Percentiles rank a stretch among this genome's conserved stretches.
Conservation (phyloP, 2,888 invertebrate species). For the Drosophila subsilvestris region DNA sequence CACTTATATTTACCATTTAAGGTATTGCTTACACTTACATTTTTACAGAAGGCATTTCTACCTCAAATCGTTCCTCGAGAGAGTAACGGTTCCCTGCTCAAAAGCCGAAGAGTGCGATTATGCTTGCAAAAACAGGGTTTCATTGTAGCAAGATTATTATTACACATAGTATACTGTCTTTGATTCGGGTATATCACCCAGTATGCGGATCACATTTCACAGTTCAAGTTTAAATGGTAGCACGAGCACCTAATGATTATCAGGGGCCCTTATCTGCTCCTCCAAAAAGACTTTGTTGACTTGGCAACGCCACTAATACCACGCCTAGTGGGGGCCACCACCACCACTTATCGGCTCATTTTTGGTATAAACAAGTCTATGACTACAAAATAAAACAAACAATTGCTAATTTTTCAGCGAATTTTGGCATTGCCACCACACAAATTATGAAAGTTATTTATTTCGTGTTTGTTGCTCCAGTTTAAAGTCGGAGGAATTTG, state of each 20-base stretch:
- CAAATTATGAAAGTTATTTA: constrained; percentile 36
- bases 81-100: no score
- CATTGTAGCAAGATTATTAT: no score
- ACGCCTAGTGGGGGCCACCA: not conserved
- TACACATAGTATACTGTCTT: no score
- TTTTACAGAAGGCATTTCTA: no score
- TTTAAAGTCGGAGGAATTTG: constrained; percentile 9
- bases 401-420: not conserved
- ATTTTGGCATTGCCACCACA: constrained; percentile 5
- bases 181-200: no score
- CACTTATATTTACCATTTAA: no score
- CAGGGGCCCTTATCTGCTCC: constrained; percentile 18
- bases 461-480: constrained; percentile 16
- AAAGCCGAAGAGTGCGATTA: no score
- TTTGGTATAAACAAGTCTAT: constrained; percentile 8
- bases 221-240: constrained; percentile 27
- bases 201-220: constrained; percentile 3
- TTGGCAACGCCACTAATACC: constrained; percentile 15
- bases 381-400: not conserved
- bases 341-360: not conserved
- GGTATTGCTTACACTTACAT: no score
- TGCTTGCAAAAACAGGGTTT: no score
- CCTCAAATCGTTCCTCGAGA: no score
- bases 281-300: constrained; percentile 14
- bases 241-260: constrained; percentile 15